Percentiles rank a stretch among this genome's conserved stretches.
Evolutionary conservation across 2,113 vertebrate species (phyloP).

Genomic region (Nanorana parkeri): DNA sequence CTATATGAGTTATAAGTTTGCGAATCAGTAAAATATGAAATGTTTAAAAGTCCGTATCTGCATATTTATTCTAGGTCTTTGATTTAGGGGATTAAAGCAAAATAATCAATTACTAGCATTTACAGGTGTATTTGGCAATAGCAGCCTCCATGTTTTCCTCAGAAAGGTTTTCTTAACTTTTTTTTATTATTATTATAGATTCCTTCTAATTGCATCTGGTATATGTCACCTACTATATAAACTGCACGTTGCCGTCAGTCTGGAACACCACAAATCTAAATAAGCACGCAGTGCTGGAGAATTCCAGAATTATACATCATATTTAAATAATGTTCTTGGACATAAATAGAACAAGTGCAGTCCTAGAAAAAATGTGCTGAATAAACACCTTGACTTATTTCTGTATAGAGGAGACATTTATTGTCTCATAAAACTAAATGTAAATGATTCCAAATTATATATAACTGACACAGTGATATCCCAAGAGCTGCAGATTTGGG

Average conservation of each 20-base stretch:
- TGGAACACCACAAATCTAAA: not conserved
- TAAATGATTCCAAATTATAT: slow-evolving; percentile 79
- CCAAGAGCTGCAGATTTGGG: slow-evolving; percentile 65
- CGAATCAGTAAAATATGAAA: no score
- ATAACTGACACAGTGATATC: slow-evolving; percentile 71
- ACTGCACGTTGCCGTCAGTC: slow-evolving; percentile 1
- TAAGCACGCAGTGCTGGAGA: not conserved
- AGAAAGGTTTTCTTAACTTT: not conserved
- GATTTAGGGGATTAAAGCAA: no score
- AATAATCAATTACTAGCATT: no score
- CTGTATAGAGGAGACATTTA: slow-evolving; percentile 79
- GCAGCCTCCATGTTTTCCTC: no score
- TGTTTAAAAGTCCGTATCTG: no score
- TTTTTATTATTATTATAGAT: not conserved
- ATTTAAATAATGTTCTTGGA: slow-evolving; percentile 30
- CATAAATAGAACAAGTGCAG: slow-evolving; percentile 25
- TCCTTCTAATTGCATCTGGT: not conserved
- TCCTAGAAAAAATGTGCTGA: slow-evolving; percentile 74
- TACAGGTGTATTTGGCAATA: no score
- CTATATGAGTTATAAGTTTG: no score
- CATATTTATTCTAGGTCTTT: no score
- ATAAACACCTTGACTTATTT: slow-evolving; percentile 75
- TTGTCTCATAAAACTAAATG: slow-evolving; percentile 81
- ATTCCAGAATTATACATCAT: slow-evolving; percentile 15
- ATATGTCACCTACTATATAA: not conserved